phyloP scores from a whole-genome alignment of 1,140 invertebrate genomes.

The Anadara kagoshimensis region DNA sequence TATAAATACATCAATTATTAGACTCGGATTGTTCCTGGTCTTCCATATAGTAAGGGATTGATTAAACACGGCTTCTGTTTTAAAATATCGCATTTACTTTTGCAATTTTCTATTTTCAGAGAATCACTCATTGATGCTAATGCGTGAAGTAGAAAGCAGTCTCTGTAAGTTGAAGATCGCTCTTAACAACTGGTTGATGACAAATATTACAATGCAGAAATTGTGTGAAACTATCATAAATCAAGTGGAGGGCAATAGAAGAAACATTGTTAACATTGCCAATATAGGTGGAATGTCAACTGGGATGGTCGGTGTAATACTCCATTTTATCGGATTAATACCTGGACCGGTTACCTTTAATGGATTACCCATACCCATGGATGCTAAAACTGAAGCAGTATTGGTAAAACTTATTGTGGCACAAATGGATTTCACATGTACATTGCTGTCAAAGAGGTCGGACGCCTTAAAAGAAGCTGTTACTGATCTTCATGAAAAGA shows the following conservation, averaged over 20 bases:
- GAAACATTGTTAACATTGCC: constrained; percentile 23
- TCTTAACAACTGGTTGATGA: constrained; percentile 23
- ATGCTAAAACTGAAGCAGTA: constrained; percentile 16
- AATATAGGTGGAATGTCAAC: constrained; percentile 15
- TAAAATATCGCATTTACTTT: too few relatives aligned
- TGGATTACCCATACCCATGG: constrained; percentile 5
- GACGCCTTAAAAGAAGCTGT: not conserved
- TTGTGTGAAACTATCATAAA: constrained; percentile 14
- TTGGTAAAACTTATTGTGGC: not conserved
- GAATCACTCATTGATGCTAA: not conserved
- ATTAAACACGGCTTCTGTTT: too few relatives aligned
- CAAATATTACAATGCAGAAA: constrained; percentile 6
- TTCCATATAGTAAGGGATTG: too few relatives aligned
- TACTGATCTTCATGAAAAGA: not conserved
- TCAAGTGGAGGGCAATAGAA: constrained; percentile 10
- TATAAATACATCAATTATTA: too few relatives aligned
- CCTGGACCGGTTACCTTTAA: constrained; percentile 20
- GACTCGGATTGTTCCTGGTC: too few relatives aligned
- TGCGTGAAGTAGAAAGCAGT: not conserved
- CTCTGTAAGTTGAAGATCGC: constrained; percentile 3
- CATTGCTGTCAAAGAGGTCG: not conserved
- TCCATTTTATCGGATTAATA: constrained; percentile 10
- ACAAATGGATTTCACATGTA: not conserved
- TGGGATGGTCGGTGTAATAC: constrained; percentile 6
- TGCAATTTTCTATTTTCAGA: too few relatives aligned